Conservation (phyloP, 2,888 invertebrate species). For the Himalopsyche anomala region DNA sequence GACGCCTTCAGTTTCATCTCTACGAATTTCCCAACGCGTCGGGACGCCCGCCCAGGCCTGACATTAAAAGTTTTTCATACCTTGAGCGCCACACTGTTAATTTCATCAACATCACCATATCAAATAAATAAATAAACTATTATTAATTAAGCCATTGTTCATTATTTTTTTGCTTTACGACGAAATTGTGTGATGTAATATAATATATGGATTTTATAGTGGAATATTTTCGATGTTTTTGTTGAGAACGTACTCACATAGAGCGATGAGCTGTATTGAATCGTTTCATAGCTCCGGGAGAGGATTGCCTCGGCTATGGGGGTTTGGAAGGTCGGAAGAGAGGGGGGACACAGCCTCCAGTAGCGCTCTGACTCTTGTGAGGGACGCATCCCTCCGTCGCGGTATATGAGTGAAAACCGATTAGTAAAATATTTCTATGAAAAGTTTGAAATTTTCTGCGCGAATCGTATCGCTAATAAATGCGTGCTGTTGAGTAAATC, state of each 20-base stretch:
- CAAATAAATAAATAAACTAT: neutral
- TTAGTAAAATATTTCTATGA: neutral
- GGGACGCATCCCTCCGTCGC: constrained; percentile 51
- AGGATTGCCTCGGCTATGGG: constrained; percentile 5
- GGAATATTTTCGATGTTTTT: too few relatives aligned
- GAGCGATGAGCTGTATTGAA: constrained; percentile 3
- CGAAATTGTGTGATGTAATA: too few relatives aligned
- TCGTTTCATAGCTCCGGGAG: constrained; percentile 41
- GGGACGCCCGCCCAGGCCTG: constrained; percentile 34
- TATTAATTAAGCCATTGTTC: too few relatives aligned
- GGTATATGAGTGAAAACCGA: constrained; percentile 10
- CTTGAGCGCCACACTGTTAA: neutral
- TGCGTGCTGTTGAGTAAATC: neutral
- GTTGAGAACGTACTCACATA: too few relatives aligned
- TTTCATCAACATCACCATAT: neutral
- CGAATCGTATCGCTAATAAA: neutral
- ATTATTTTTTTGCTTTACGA: too few relatives aligned
- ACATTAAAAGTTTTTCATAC: neutral
- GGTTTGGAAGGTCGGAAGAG: constrained; percentile 18
- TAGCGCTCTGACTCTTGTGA: constrained; percentile 59
- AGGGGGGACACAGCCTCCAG: constrained; percentile 57
- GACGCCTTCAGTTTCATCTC: constrained; percentile 35
- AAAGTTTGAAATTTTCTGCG: constrained; percentile 18
- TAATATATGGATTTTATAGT: too few relatives aligned
- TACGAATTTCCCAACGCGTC: neutral